phyloP scores from a whole-genome alignment of 1,140 invertebrate species.

The Trinorchestia longiramus region DNA sequence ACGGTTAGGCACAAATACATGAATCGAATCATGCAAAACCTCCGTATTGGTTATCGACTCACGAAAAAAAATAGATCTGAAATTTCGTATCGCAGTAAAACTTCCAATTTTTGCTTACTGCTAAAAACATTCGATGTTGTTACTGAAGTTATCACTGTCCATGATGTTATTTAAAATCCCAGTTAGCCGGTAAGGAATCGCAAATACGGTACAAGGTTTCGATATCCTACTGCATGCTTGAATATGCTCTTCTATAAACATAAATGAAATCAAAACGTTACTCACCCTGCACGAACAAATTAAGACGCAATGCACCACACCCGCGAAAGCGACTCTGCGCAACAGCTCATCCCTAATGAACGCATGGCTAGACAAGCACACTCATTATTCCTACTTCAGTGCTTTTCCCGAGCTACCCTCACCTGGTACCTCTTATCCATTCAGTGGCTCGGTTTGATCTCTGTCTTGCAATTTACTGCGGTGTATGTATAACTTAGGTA shows the following conservation, averaged over 20 bases:
- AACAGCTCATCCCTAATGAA: background rate
- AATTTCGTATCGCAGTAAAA: background rate
- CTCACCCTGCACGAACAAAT: background rate
- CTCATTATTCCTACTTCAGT: background rate
- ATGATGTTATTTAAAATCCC: background rate
- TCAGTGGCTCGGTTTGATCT: background rate
- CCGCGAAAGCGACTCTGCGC: background rate
- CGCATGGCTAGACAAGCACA: background rate
- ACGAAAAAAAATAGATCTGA: background rate
- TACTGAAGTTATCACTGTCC: background rate
- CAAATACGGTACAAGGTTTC: background rate
- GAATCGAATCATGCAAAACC: background rate
- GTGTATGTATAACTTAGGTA: background rate
- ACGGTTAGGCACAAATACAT: background rate
- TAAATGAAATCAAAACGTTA: background rate
- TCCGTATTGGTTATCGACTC: too few species aligned
- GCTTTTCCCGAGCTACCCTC: background rate
- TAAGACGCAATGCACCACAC: background rate
- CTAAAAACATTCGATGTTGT: background rate
- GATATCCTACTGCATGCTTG: background rate
- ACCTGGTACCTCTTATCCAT: background rate
- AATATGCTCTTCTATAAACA: background rate
- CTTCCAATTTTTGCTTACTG: background rate
- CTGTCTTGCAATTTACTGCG: background rate
- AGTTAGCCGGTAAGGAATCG: background rate